Percentiles rank a stretch among this genome's conserved stretches.
phyloP scores from a whole-genome alignment of 2,888 invertebrate species.

The Pseudococcus longispinus region DNA sequence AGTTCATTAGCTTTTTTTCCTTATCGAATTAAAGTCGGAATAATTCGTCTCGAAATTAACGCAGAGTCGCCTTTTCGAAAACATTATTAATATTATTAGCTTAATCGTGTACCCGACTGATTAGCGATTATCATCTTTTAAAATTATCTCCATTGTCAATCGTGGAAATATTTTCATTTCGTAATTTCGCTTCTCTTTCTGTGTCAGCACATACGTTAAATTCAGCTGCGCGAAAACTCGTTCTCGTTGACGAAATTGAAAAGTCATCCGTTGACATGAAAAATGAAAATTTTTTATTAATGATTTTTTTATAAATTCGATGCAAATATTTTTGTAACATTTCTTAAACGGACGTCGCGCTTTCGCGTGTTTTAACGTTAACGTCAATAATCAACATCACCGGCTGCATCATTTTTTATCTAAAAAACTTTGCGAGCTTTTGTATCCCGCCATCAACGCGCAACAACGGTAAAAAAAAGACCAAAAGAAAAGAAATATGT shows the following conservation, averaged over 20 bases:
- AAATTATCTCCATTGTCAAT: too few species aligned
- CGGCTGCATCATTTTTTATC: constrained; percentile 25
- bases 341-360: constrained; percentile 28
- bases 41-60: neutral
- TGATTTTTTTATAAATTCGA: constrained; percentile 31
- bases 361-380: neutral
- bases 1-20: constrained; percentile 19
- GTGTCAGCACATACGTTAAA: neutral
- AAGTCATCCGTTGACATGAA: constrained; percentile 28
- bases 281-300: constrained; percentile 30
- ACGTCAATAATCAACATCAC: constrained; percentile 31
- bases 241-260: constrained; percentile 14
- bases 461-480: neutral
- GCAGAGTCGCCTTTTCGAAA: neutral
- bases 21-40: neutral
- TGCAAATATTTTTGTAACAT: constrained; percentile 34
- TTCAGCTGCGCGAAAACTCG: neutral
- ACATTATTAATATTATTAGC: neutral
- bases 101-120: neutral
- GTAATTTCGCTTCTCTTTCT: neutral
- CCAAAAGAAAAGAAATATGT: neutral
- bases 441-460: neutral
- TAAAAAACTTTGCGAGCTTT: neutral
- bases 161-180: neutral
- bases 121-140: neutral